Conservation (phyloP, 1,140 invertebrate species). For the Drosophila melanica region DNA sequence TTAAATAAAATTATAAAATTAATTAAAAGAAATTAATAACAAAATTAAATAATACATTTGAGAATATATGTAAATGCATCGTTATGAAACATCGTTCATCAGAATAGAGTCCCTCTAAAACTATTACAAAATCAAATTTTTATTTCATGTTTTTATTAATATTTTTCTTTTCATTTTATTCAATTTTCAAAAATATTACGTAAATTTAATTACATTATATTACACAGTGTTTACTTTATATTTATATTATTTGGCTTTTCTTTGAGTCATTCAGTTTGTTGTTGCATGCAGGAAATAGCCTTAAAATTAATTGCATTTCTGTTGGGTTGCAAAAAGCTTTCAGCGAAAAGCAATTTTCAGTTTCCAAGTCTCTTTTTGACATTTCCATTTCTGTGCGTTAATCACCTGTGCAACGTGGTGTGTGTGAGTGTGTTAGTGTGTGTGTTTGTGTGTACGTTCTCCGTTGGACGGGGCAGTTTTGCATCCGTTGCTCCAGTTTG, state of each 20-base stretch:
- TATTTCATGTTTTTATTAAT: too few relatives aligned
- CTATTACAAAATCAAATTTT: too few relatives aligned
- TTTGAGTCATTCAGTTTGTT: not conserved
- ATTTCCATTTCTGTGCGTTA: slow-evolving; percentile 15
- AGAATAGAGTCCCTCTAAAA: too few relatives aligned
- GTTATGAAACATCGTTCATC: too few relatives aligned
- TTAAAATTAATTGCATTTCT: slow-evolving; percentile 6
- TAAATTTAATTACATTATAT: not conserved
- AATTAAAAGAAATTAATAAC: too few relatives aligned
- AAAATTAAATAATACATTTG: too few relatives aligned
- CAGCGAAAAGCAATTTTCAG: slow-evolving; percentile 12
- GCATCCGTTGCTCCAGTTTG: slow-evolving; percentile 15
- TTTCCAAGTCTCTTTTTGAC: not conserved
- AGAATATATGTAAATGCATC: too few relatives aligned
- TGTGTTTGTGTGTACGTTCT: slow-evolving; percentile 1
- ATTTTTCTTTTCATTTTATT: too few relatives aligned
- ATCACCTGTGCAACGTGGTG: slow-evolving; percentile 17
- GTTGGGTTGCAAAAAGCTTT: not conserved
- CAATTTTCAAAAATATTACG: too few relatives aligned
- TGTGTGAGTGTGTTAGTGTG: slow-evolving; percentile 1
- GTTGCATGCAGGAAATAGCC: not conserved
- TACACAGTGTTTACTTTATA: not conserved
- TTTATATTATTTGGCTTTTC: not conserved
- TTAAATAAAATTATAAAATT: too few relatives aligned
- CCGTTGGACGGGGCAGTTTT: slow-evolving; percentile 6